Evolutionary conservation across 2,888 invertebrate genomes (phyloP).

Genomic region (Anoplius nigerrimus): DNA sequence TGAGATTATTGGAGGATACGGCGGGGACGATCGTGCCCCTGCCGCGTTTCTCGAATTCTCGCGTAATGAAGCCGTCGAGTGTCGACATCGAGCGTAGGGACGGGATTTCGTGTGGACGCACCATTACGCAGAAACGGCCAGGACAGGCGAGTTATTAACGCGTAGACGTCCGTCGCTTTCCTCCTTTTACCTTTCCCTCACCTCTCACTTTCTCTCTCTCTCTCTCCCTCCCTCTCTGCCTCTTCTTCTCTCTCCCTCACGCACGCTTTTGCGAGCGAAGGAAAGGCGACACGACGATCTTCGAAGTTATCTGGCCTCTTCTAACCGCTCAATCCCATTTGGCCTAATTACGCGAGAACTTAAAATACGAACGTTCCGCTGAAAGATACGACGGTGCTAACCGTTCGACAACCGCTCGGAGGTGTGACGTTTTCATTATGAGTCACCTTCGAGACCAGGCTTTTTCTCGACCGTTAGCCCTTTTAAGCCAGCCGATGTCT

Average conservation of each 20-base stretch:
- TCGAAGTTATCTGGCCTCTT: no score
- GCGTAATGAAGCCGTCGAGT: constrained; percentile 57
- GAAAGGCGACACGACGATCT: no score
- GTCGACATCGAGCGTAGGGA: constrained; percentile 9
- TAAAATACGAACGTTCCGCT: background rate
- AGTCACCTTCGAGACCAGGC: no score
- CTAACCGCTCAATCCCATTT: no score
- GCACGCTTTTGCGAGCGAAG: background rate
- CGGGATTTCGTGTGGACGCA: constrained; percentile 35
- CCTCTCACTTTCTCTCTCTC: constrained; percentile 1
- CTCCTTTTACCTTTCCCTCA: constrained; percentile 7
- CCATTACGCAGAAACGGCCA: constrained; percentile 33
- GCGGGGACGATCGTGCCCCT: background rate
- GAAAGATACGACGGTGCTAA: constrained; percentile 4
- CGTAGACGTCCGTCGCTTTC: constrained; percentile 15
- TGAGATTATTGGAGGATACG: constrained; percentile 34
- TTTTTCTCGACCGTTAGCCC: no score
- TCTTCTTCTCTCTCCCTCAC: no score
- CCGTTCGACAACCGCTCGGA: no score
- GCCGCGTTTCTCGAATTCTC: constrained; percentile 47
- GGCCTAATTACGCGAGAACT: no score
- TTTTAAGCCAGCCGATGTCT: no score
- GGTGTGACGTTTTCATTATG: no score
- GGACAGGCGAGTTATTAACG: constrained; percentile 16
- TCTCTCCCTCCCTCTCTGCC: background rate